Percentiles rank a stretch among this genome's conserved stretches.
Conservation (phyloP, 1,140 invertebrate genomes). For the Physella acuta region DNA sequence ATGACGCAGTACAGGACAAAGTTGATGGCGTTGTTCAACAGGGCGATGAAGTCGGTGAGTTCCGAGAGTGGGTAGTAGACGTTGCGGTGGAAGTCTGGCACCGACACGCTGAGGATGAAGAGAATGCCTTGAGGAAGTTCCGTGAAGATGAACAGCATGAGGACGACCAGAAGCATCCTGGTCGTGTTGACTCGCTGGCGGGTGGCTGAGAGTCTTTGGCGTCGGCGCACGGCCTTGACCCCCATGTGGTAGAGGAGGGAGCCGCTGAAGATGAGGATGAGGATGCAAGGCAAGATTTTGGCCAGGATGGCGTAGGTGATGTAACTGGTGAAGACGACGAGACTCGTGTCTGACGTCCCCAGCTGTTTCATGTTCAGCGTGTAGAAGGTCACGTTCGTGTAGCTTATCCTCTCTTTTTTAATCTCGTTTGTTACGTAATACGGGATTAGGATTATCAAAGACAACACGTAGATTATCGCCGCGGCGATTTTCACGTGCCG, state of each 20-base stretch:
- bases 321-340: slow-evolving; percentile 44
- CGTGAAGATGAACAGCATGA: slow-evolving; percentile 79
- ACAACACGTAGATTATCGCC: slow-evolving; percentile 70
- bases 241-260: slow-evolving; percentile 60
- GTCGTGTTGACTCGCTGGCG: slow-evolving; percentile 68
- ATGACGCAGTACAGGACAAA: slow-evolving; percentile 92
- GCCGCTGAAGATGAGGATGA: slow-evolving; percentile 62
- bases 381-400: slow-evolving; percentile 36
- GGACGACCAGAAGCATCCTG: slow-evolving; percentile 50
- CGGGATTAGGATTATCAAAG: slow-evolving; percentile 76
- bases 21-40: slow-evolving; percentile 88
- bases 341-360: slow-evolving; percentile 38
- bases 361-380: slow-evolving; percentile 59
- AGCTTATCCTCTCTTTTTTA: slow-evolving; percentile 15
- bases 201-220: slow-evolving; percentile 59
- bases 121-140: slow-evolving; percentile 74
- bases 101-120: slow-evolving; percentile 45
- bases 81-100: slow-evolving; percentile 48
- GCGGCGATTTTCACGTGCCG: slow-evolving; percentile 72
- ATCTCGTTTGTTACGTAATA: slow-evolving; percentile 67
- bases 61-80: slow-evolving; percentile 72
- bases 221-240: slow-evolving; percentile 51
- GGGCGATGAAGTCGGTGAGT: slow-evolving; percentile 85
- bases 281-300: slow-evolving; percentile 61
- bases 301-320: slow-evolving; percentile 52